Conservation (phyloP, 1,140 invertebrate genomes). For the Drosophila asahinai region DNA sequence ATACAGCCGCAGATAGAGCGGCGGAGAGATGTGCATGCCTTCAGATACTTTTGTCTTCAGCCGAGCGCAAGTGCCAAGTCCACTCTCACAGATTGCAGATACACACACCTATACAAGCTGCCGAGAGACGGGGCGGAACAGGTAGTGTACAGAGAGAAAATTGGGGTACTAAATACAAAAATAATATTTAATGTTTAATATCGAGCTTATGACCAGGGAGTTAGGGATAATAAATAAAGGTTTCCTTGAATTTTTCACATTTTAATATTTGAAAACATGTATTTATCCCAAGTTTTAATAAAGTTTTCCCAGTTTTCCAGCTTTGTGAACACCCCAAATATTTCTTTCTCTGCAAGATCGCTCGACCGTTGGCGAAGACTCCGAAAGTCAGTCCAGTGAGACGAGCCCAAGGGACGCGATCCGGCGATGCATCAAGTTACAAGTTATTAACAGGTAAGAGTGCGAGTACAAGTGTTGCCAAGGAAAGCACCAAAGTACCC, state of each 20-base stretch:
- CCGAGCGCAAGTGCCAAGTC: constrained; percentile 18
- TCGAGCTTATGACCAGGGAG: too few relatives aligned
- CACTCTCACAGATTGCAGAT: constrained; percentile 18
- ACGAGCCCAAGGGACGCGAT: constrained; percentile 41
- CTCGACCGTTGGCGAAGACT: constrained; percentile 63
- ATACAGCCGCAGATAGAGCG: constrained; percentile 13
- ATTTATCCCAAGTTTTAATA: neutral
- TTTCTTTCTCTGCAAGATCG: constrained; percentile 28
- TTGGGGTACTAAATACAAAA: neutral
- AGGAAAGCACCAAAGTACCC: constrained; percentile 43
- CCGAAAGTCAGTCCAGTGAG: constrained; percentile 48
- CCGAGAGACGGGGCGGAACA: constrained; percentile 46
- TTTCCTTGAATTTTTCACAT: neutral
- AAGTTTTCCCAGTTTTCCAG: too few relatives aligned
- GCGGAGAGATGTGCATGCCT: constrained; percentile 35
- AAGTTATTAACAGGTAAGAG: constrained; percentile 63
- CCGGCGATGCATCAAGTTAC: constrained; percentile 58
- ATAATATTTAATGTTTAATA: neutral
- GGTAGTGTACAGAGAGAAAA: constrained; percentile 2
- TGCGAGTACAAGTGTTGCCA: constrained; percentile 41
- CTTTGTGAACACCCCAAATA: too few relatives aligned
- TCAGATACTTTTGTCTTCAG: constrained; percentile 33
- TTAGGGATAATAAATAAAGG: neutral
- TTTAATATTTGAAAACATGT: neutral
- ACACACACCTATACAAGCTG: constrained; percentile 22